These are phyloP conservation scores for Scalopus aquaticus DNA, from an alignment of 2,113 vertebrate species.

Conservation along the genomic window DNA sequence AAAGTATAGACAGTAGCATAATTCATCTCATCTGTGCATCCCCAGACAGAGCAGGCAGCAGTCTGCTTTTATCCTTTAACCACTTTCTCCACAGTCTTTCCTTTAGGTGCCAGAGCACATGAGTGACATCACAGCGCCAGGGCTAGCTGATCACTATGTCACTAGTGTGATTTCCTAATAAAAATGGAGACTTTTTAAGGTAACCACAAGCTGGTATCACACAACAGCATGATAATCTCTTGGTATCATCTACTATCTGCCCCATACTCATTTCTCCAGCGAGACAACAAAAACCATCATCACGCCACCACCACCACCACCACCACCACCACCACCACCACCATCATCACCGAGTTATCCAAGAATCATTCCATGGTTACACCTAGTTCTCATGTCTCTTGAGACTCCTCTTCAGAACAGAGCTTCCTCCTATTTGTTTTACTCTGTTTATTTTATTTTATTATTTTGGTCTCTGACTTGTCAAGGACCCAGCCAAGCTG, in stretches of 20 bases:
- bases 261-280: background rate
- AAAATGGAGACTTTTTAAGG: background rate
- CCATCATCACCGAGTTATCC: background rate
- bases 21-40: background rate
- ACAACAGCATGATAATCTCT: background rate
- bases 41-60: too few species aligned
- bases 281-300: background rate
- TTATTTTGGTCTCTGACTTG: background rate
- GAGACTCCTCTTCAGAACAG: background rate
- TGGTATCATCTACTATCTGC: background rate
- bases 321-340: background rate
- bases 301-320: background rate
- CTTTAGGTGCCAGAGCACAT: background rate
- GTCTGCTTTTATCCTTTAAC: accelerated
- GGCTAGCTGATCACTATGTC: background rate
- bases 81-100: background rate
- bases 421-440: background rate
- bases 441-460: too few species aligned
- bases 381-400: background rate
- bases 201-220: too few species aligned
- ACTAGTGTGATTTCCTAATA: background rate
- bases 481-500: background rate
- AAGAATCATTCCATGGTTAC: background rate
- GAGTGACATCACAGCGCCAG: background rate
- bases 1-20: background rate